Evolutionary conservation across 2,797 vertebrate genomes (phyloP), one percentile per base, ranked within the genome.

Genomic region (Arrhamphus sclerolepis): DNA sequence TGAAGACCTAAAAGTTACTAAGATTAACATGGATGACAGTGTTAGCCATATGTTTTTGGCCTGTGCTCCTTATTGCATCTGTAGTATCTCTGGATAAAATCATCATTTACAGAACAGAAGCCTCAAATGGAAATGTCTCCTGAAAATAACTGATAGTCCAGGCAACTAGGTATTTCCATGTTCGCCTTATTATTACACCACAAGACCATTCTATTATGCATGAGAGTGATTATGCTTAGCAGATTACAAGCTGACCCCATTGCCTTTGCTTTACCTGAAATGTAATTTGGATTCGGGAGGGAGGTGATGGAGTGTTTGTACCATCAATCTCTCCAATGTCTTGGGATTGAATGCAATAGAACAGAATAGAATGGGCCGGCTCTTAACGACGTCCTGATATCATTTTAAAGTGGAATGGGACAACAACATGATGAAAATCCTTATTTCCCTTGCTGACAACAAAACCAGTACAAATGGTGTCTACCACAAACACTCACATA

Each of bases 171-270:
- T 75, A 81, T 87, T 84, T 84, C 63, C 64, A 28, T 40, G 76
- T 72, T 76, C 57, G 76, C 40, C 11, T 74, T 71, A 70, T 85
- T 80, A 87, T 79, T 77, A 72, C 77, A 59, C 61, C 28, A 13
- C 63, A 46, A 49, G 43, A 66, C 40, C 20, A 7, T 86, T 89
- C 69, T 85, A 83, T 87, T 87, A 89, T 89, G 84, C 82, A 89
- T 88, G 85, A 84, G 73, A 64, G 80, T 83, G 85, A 89, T 86
- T 87, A 82, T 57, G 78, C 75, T 62, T 39, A 71, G 86, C 86
- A 85, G 88, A 89, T 89, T 87, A 89, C 88, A 87, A 67, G 71
- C 77, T 88, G 88, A 89, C 88, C 86, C 78, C 83, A 81, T 84
- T 88, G 86, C 85, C 88, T 87, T 87, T 85, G 86, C 83, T 75